Evolutionary conservation across 2,113 vertebrate genomes (phyloP).

Genomic region (Nothoprocta pentlandii): DNA sequence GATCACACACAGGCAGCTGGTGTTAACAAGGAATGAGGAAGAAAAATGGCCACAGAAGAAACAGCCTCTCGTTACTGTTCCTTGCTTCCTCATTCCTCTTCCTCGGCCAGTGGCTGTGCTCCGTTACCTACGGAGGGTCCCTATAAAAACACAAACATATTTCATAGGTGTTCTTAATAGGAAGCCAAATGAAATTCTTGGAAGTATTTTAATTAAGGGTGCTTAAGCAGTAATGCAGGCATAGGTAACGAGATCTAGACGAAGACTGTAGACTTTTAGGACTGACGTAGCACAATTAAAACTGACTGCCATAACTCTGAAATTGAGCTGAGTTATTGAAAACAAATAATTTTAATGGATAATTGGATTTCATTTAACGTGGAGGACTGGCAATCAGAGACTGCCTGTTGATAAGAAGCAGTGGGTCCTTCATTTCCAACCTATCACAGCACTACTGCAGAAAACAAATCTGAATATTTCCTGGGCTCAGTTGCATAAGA

Average conservation of each 20-base stretch:
- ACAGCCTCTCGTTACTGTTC: neutral
- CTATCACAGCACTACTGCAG: rapidly evolving
- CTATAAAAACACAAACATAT: neutral
- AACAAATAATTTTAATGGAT: neutral
- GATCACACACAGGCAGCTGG: neutral
- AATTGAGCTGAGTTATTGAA: neutral
- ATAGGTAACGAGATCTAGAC: neutral
- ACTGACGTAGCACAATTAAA: neutral
- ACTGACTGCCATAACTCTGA: neutral
- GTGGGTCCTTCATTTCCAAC: no score
- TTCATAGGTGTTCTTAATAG: no score
- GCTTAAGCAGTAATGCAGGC: no score
- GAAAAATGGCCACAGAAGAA: neutral
- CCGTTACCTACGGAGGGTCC: no score
- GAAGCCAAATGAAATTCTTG: neutral
- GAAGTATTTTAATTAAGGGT: neutral
- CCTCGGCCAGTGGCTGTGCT: neutral
- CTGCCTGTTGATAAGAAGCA: neutral
- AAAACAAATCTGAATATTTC: neutral
- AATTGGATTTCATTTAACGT: neutral
- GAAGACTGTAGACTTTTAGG: neutral
- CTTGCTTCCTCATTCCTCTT: neutral
- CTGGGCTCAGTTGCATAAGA: neutral
- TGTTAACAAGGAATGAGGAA: neutral
- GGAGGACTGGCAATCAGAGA: neutral